Evolutionary conservation across 2,888 invertebrate genomes (phyloP).

Genomic region (Gasteruption jaculator): DNA sequence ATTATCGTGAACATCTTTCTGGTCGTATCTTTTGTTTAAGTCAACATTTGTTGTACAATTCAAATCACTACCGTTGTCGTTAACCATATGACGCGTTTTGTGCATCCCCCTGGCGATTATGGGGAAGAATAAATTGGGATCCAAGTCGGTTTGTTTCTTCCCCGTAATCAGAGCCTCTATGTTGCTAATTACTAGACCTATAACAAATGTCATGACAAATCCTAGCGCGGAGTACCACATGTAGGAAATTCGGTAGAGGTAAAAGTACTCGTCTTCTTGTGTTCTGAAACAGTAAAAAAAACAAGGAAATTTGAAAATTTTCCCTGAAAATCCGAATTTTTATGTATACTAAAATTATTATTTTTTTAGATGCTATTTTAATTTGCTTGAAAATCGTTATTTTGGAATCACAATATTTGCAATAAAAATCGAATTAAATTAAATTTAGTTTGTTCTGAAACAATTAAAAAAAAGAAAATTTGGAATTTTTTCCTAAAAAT

Average conservation of each 20-base stretch:
- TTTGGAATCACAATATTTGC: conserved; percentile 8
- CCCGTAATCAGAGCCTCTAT: conserved; percentile 19
- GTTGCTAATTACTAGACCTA: conserved; percentile 61
- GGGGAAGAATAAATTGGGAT: conserved; percentile 42
- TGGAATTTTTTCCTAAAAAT: too few relatives aligned
- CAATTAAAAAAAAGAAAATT: too few relatives aligned
- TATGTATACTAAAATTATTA: too few relatives aligned
- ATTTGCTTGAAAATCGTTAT: not conserved
- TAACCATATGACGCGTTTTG: too few relatives aligned
- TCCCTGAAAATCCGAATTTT: conserved; percentile 2
- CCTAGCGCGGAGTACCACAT: conserved; percentile 86
- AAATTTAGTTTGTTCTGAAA: too few relatives aligned
- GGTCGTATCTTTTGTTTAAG: too few relatives aligned
- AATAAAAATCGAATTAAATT: too few relatives aligned
- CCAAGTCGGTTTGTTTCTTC: conserved; percentile 16
- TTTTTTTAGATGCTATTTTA: too few relatives aligned
- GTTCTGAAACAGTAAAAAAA: conserved; percentile 23
- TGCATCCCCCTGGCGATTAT: conserved; percentile 33
- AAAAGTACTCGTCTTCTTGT: conserved; percentile 30
- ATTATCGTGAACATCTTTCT: too few relatives aligned
- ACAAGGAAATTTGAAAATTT: not conserved
- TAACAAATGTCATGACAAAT: conserved; percentile 64
- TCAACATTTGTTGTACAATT: too few relatives aligned
- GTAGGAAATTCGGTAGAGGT: conserved; percentile 55
- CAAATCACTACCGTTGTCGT: too few relatives aligned